Percentiles rank a stretch among this genome's conserved stretches.
These are phyloP conservation scores for Aleiodes sp. DNA, from an alignment of 1,140 invertebrate species.

Conservation along the genomic window DNA sequence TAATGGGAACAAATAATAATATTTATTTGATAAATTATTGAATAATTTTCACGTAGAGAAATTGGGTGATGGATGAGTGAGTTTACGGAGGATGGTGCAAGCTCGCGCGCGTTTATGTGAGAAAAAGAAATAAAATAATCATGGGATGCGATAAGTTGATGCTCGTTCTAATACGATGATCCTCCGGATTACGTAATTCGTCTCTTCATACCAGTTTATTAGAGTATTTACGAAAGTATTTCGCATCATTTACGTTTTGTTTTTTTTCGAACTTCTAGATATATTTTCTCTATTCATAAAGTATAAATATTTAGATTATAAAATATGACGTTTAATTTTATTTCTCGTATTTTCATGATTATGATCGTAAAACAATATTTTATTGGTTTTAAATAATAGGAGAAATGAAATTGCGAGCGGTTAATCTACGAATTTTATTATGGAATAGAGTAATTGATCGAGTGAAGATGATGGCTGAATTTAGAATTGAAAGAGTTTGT, in stretches of 20 bases:
- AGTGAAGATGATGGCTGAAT: too few species aligned
- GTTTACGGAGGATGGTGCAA: slow-evolving; percentile 15
- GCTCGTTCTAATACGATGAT: not conserved
- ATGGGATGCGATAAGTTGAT: not conserved
- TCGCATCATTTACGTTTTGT: not conserved
- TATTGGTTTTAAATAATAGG: too few species aligned
- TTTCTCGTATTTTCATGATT: too few species aligned
- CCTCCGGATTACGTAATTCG: not conserved
- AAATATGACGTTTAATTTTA: too few species aligned
- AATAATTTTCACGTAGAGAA: not conserved
- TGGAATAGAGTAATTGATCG: too few species aligned
- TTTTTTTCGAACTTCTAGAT: not conserved
- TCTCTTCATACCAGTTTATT: not conserved
- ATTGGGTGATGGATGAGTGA: not conserved
- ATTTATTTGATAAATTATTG: too few species aligned
- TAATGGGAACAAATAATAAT: too few species aligned
- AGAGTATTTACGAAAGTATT: not conserved
- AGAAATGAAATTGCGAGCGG: too few species aligned
- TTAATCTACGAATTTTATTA: too few species aligned
- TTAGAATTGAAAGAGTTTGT: too few species aligned
- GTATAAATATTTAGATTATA: not conserved
- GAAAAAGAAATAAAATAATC: not conserved
- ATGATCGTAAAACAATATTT: too few species aligned
- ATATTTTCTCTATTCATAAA: not conserved
- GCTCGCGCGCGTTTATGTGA: not conserved